Percentiles rank a stretch among this genome's conserved stretches.
These are phyloP conservation scores for Stramonita haemastoma DNA, from an alignment of 2,888 invertebrate genomes.

Conservation along the genomic window DNA sequence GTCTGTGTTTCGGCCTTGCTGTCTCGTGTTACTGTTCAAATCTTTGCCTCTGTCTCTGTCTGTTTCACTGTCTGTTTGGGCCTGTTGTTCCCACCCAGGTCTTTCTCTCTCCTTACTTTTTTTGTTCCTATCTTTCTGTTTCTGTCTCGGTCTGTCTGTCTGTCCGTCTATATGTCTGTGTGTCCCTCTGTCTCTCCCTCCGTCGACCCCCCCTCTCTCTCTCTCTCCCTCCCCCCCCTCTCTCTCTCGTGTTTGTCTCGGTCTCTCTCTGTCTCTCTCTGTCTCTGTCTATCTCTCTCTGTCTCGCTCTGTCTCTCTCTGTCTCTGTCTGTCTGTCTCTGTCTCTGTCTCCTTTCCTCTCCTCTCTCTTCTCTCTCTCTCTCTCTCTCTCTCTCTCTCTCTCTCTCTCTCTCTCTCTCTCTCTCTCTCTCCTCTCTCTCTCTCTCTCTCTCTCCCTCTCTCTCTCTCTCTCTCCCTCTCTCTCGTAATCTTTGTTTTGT, in stretches of 20 bases:
- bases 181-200: no score
- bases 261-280: slow-evolving; percentile 25
- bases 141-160: background rate
- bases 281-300: background rate
- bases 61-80: background rate
- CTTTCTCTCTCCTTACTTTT: background rate
- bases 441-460: background rate
- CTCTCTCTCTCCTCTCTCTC: background rate
- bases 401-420: background rate
- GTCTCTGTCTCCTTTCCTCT: background rate
- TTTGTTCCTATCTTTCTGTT: background rate
- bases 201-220: background rate
- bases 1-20: background rate
- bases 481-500: background rate
- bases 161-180: background rate
- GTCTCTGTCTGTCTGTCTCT: background rate
- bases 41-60: background rate
- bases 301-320: background rate
- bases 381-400: background rate
- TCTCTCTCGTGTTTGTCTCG: background rate
- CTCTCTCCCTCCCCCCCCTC: background rate
- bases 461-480: no score
- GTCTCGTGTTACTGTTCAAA: background rate
- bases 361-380: background rate
- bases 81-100: background rate